Conservation (phyloP, 2,888 invertebrate genomes). For the Bellardia bayeri region DNA sequence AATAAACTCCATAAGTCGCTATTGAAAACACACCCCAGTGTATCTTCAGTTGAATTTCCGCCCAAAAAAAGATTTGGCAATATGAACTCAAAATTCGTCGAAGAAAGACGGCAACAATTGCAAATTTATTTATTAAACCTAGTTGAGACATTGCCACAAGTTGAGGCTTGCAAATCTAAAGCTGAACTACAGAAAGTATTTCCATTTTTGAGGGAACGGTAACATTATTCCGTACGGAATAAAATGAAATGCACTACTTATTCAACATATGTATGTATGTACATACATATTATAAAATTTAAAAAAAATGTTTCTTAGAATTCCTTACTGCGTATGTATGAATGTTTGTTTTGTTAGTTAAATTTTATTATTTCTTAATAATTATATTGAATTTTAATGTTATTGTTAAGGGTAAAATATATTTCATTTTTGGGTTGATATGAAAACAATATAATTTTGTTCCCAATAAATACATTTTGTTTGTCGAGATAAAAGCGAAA, state of each 20-base stretch:
- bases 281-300: too few relatives aligned
- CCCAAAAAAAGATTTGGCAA: constrained; percentile 97
- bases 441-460: too few relatives aligned
- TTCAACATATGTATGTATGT: not conserved
- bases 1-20: constrained; percentile 91
- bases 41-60: constrained; percentile 94
- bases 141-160: constrained; percentile 91
- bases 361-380: constrained; percentile 26
- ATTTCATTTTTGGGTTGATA: not conserved
- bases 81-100: constrained; percentile 94
- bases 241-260: not conserved
- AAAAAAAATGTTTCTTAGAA: too few relatives aligned
- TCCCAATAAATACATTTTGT: too few relatives aligned
- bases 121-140: constrained; percentile 95
- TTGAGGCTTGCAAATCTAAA: constrained; percentile 90
- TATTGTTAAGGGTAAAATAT: not conserved
- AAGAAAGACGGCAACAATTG: constrained; percentile 92
- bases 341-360: constrained; percentile 23
- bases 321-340: too few relatives aligned
- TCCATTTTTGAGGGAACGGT: constrained; percentile 92
- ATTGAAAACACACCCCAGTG: constrained; percentile 92
- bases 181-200: constrained; percentile 91
- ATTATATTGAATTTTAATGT: not conserved
- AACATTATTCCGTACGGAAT: constrained; percentile 44
- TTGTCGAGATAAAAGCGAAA: too few relatives aligned